These are phyloP conservation scores for Hippocampus comes DNA, from an alignment of 2,113 vertebrate genomes.

Conservation along the genomic window DNA sequence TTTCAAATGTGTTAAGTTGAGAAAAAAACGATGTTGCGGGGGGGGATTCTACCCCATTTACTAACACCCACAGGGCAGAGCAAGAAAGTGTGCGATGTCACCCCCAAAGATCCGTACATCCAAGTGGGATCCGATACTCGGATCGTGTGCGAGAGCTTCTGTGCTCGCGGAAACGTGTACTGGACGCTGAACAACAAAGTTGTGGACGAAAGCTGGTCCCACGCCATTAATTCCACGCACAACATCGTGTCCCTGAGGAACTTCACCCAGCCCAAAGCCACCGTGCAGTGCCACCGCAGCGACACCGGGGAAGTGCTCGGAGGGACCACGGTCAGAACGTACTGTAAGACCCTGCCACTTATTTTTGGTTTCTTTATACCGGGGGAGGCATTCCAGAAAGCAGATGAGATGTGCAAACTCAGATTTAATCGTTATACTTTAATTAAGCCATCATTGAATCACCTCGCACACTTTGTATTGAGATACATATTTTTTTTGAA, in stretches of 20 bases:
- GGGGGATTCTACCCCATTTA: not conserved
- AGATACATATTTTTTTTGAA: too few species aligned
- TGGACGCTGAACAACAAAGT: constrained; percentile 37
- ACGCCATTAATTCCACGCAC: constrained; percentile 31
- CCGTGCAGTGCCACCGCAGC: constrained; percentile 30
- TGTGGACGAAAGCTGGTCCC: constrained; percentile 9
- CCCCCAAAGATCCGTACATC: constrained; percentile 38
- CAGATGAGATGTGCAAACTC: too few species aligned
- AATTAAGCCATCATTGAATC: too few species aligned
- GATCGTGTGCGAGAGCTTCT: constrained; percentile 33
- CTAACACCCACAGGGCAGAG: constrained; percentile 22
- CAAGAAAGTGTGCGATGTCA: constrained; percentile 23
- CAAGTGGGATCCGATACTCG: constrained; percentile 25
- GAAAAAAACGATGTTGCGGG: too few species aligned
- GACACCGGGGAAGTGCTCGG: constrained; percentile 14
- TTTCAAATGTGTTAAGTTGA: not conserved
- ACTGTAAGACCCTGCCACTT: constrained; percentile 40
- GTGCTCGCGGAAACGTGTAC: constrained; percentile 20
- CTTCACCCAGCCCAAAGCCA: constrained; percentile 23
- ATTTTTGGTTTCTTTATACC: not conserved
- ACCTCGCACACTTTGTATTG: too few species aligned
- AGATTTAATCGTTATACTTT: too few species aligned
- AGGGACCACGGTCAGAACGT: constrained; percentile 47
- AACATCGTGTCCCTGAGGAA: constrained; percentile 38
- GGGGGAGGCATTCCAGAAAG: too few species aligned